Conservation (phyloP, 2,797 vertebrate species). For the Selene dorsalis region DNA sequence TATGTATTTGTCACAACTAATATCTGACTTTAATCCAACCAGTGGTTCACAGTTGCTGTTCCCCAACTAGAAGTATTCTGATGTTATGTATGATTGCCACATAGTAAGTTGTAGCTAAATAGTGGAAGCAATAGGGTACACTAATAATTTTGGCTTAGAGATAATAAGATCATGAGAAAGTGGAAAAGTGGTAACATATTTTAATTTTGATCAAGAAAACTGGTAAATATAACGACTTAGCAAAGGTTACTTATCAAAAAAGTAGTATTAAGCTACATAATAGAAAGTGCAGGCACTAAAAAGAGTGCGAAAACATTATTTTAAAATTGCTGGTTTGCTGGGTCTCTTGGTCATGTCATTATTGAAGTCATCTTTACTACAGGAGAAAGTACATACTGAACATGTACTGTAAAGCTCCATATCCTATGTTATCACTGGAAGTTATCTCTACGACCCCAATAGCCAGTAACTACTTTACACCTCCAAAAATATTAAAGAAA, state of each 20-base stretch:
- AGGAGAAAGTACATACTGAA: conserved; percentile 42
- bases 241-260: conserved; percentile 66
- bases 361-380: conserved; percentile 46
- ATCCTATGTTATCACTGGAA: conserved; percentile 32
- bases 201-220: conserved; percentile 38
- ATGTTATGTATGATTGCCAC: conserved; percentile 52
- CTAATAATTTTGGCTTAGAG: conserved; percentile 52
- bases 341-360: conserved; percentile 66
- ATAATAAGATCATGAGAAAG: conserved; percentile 51
- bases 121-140: conserved; percentile 55
- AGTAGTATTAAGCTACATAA: conserved; percentile 75
- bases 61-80: conserved; percentile 50
- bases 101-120: conserved; percentile 51
- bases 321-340: conserved; percentile 73
- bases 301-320: conserved; percentile 67
- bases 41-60: conserved; percentile 59
- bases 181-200: conserved; percentile 45
- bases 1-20: conserved; percentile 60
- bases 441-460: conserved; percentile 15
- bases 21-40: conserved; percentile 57
- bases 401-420: conserved; percentile 44
- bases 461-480: conserved; percentile 22
- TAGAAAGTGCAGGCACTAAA: conserved; percentile 79
- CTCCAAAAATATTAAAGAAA: conserved; percentile 18
- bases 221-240: conserved; percentile 58